Evolutionary conservation across 2,888 invertebrate genomes (phyloP).

Genomic region (Drosophila macrospina): DNA sequence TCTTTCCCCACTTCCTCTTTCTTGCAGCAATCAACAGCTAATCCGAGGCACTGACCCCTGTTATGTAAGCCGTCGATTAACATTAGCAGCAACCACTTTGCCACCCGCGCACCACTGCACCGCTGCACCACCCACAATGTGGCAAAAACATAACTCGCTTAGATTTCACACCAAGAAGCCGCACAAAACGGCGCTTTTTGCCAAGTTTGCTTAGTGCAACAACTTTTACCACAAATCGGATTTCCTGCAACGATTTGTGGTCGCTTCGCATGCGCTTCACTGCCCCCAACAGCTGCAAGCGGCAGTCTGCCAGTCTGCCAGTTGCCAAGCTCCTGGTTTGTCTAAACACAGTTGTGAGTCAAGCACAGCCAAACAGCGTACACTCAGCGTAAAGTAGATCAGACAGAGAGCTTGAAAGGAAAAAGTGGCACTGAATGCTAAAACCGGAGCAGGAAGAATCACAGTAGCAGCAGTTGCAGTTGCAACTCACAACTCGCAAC

Average conservation of each 20-base stretch:
- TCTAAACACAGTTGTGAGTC: slow-evolving; percentile 23
- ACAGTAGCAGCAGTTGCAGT: slow-evolving; percentile 20
- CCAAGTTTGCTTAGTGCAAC: slow-evolving; percentile 50
- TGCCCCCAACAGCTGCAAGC: slow-evolving; percentile 23
- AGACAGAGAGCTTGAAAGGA: slow-evolving; percentile 35
- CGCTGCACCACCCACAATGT: slow-evolving; percentile 37
- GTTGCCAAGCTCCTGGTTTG: slow-evolving; percentile 19
- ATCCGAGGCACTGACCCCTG: slow-evolving; percentile 52
- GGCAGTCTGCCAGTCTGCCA: too few relatives aligned
- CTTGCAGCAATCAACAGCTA: slow-evolving; percentile 6
- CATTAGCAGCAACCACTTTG: slow-evolving; percentile 29
- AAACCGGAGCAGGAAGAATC: slow-evolving; percentile 77
- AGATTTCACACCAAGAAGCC: slow-evolving; percentile 62
- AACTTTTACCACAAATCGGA: slow-evolving; percentile 81
- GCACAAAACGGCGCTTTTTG: slow-evolving; percentile 39
- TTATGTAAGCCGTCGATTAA: slow-evolving; percentile 60
- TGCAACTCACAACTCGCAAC: slow-evolving; percentile 6
- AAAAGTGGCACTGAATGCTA: slow-evolving; percentile 36
- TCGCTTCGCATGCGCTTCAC: slow-evolving; percentile 40
- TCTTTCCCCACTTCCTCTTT: neutral
- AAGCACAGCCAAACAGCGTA: too few relatives aligned
- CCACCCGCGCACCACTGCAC: slow-evolving; percentile 9
- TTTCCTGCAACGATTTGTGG: slow-evolving; percentile 77
- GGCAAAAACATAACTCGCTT: slow-evolving; percentile 37
- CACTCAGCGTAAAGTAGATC: slow-evolving; percentile 63